phyloP scores from a whole-genome alignment of 2,888 invertebrate species.

The Cataglyphis cursor region DNA sequence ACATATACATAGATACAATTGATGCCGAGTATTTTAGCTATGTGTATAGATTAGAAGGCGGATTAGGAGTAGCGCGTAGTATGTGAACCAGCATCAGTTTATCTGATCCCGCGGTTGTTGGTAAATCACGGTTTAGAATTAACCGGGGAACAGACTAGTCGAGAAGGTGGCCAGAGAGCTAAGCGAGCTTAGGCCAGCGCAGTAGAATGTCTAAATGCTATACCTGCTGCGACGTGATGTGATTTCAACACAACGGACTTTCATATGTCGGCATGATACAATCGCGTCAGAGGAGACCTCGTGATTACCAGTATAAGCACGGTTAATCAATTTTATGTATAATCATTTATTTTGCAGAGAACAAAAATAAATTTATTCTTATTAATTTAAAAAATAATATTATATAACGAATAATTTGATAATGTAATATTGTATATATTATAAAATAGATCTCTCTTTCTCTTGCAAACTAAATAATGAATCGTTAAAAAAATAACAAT shows the following conservation, averaged over 20 bases:
- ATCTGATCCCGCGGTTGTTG: conserved; percentile 88
- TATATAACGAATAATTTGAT: background rate
- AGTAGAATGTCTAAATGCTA: conserved; percentile 85
- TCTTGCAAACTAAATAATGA: background rate
- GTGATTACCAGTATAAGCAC: background rate
- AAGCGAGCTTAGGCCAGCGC: conserved; percentile 85
- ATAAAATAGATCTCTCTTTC: background rate
- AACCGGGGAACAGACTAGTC: conserved; percentile 88
- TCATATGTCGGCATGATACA: background rate
- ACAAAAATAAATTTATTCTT: background rate
- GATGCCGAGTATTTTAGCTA: background rate
- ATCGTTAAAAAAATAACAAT: background rate
- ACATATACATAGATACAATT: background rate
- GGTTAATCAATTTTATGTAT: background rate
- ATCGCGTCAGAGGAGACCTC: background rate
- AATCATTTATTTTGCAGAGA: background rate
- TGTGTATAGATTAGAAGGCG: conserved; percentile 74
- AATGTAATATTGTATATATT: conserved; percentile 2
- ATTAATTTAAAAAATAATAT: background rate
- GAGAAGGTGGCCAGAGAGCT: conserved; percentile 84
- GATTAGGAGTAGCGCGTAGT: conserved; percentile 74
- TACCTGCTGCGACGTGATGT: conserved; percentile 59
- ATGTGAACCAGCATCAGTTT: conserved; percentile 75
- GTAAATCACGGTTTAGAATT: conserved; percentile 90
- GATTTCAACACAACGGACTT: conserved; percentile 20